Conservation (phyloP, 2,888 invertebrate species). For the Itoplectis maculator region DNA sequence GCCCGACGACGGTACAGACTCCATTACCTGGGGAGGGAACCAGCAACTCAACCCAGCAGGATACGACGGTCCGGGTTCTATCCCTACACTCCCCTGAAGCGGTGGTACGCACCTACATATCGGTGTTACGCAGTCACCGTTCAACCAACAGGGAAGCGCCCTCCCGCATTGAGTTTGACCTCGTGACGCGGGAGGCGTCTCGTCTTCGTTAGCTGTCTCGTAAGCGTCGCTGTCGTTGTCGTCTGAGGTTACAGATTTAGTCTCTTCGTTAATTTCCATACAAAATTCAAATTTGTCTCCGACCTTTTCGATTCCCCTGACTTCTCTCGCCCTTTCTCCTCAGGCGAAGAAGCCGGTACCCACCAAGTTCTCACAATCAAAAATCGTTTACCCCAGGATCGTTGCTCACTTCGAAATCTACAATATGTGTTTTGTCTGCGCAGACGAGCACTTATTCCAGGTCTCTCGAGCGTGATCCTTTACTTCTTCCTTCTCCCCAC, state of each 20-base stretch:
- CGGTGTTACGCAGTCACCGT: constrained; percentile 22
- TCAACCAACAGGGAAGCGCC: constrained; percentile 27
- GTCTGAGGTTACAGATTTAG: too few relatives aligned
- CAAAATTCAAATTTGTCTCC: constrained; percentile 34
- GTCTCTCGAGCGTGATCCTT: background rate
- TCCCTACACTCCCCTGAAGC: constrained; percentile 42
- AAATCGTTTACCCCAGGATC: background rate
- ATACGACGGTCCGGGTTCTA: background rate
- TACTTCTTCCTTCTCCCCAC: constrained; percentile 29
- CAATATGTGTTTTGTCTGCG: constrained; percentile 46
- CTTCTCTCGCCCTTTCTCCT: background rate
- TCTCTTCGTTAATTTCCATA: background rate
- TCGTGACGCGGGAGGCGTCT: constrained; percentile 13
- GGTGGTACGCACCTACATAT: constrained; percentile 13
- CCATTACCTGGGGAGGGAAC: background rate
- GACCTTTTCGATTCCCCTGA: background rate
- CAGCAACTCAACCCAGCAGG: background rate
- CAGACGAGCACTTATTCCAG: constrained; percentile 51
- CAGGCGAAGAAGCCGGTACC: constrained; percentile 29
- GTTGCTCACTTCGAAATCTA: constrained; percentile 33
- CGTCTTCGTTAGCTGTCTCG: constrained; percentile 52
- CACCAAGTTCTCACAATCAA: constrained; percentile 30
- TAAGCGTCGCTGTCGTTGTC: constrained; percentile 44
- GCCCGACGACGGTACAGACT: background rate
- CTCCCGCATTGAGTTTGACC: constrained; percentile 7